Conservation (phyloP, 2,113 vertebrate genomes). For the Holacanthus passer region DNA sequence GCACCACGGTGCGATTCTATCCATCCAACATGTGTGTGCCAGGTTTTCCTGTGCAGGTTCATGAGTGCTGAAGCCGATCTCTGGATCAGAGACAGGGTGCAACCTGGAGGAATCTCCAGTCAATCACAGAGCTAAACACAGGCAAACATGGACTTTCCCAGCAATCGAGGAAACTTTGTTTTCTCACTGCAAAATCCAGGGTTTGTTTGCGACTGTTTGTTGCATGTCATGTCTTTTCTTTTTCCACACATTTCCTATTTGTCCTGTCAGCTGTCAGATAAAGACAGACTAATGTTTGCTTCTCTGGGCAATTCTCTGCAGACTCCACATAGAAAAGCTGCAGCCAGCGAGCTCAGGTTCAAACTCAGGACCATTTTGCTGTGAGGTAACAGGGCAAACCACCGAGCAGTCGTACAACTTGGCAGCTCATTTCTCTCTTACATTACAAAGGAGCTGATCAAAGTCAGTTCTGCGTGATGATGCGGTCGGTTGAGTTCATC, state of each 20-base stretch:
- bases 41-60: not conserved
- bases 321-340: not conserved
- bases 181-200: not conserved
- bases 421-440: not conserved
- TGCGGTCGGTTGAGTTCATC: not conserved
- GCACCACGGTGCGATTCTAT: not conserved
- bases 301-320: not conserved
- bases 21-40: not conserved
- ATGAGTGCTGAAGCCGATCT: no score
- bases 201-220: not conserved
- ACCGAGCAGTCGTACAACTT: not conserved
- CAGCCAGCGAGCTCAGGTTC: not conserved
- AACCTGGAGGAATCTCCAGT: not conserved
- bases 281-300: not conserved
- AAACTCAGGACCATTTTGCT: not conserved
- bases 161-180: not conserved
- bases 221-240: not conserved
- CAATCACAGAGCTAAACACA: not conserved
- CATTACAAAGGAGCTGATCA: slow-evolving; percentile 25
- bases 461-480: not conserved
- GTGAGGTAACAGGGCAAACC: not conserved
- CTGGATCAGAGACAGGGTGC: no score
- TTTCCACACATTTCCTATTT: not conserved
- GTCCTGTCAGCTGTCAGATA: not conserved
- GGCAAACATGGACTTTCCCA: no score